Conservation (phyloP, 2,113 vertebrate species). For the Octodon degus region DNA sequence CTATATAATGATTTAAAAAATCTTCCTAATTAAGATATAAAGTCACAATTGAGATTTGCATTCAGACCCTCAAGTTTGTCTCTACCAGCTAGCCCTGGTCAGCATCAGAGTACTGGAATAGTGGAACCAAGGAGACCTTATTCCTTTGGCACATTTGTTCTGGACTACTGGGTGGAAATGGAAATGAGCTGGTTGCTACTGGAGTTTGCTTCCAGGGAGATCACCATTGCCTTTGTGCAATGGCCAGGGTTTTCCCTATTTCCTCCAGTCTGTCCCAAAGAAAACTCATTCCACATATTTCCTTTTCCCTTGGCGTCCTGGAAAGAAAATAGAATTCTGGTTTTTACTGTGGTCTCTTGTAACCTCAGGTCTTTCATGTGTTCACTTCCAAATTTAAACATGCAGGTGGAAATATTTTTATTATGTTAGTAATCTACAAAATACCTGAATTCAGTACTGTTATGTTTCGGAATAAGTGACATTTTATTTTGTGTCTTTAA, state of each 20-base stretch:
- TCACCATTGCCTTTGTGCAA: conserved; percentile 61
- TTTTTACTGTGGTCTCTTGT: conserved; percentile 79
- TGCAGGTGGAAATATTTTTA: conserved; percentile 84
- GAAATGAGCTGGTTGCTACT: conserved; percentile 31
- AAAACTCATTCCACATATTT: conserved; percentile 51
- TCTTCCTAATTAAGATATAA: neutral
- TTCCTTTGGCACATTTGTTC: neutral
- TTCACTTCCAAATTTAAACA: conserved; percentile 77
- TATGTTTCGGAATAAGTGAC: conserved; percentile 63
- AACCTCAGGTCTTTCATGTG: conserved; percentile 86
- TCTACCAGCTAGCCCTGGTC: conserved; percentile 30
- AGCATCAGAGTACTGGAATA: conserved; percentile 41
- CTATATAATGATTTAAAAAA: neutral
- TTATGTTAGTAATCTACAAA: conserved; percentile 72
- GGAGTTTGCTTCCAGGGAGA: conserved; percentile 47
- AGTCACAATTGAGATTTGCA: conserved; percentile 69
- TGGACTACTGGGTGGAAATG: neutral
- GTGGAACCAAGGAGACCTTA: conserved; percentile 4
- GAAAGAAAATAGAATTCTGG: conserved; percentile 78
- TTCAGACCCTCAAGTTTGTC: conserved; percentile 73
- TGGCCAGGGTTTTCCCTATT: conserved; percentile 68
- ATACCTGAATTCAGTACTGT: conserved; percentile 57
- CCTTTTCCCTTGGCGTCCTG: conserved; percentile 62
- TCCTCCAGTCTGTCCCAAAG: conserved; percentile 60
- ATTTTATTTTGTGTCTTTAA: conserved; percentile 79